Evolutionary conservation across 2,797 vertebrate genomes (phyloP), one percentile per base, ranked within the genome.

Genomic region (Morus bassanus): DNA sequence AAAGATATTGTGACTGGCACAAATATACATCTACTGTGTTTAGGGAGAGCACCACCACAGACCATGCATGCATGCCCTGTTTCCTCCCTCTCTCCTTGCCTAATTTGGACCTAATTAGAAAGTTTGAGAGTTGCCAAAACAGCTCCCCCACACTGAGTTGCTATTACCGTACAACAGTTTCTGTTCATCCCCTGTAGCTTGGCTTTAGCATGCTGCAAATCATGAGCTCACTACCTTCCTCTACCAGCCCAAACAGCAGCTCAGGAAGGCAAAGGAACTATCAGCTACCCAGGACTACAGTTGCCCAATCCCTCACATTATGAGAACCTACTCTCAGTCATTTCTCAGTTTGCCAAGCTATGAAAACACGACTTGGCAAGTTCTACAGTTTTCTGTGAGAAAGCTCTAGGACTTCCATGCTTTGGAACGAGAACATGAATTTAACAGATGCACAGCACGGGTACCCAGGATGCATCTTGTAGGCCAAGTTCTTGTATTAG

Each of bases 101-200:
- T 63, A 24, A 90, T 81, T 61, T 73, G 74, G 23, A 76, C 18
- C 53, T 41, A 70, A 90, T 57, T 31, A 81, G 37, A 86, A 91
- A 85, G 51, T 59, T 4, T 57, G 37, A 59, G 41, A 65, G 39
- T 31, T 85, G 74, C 45, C 57, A 88, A 80, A 93, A 22, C 61
- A 88, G 45, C 33, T 74, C 60, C 45, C 68, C 57, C 65, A 70
- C 53, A 51, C 19, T 83, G 73, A 70, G 85, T 33, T 84, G 54
- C 65, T 88, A 39, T 76, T 45, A 91, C 21, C 2, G 1, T 45
- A 35, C 28, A 81, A 56, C 28, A 60, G 28, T 73, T 95, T 86
- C 77, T 45, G 35, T 30, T 92, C 69, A 83, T 13, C 23, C 8
- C 9, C 59, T 76, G 28, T 30, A 89, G 61, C 41, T 63, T 8